A percentile compares a stretch with the other conserved stretches of the same genome.
Conservation (phyloP, 2,113 vertebrate genomes). For the Lycaon pictus region DNA sequence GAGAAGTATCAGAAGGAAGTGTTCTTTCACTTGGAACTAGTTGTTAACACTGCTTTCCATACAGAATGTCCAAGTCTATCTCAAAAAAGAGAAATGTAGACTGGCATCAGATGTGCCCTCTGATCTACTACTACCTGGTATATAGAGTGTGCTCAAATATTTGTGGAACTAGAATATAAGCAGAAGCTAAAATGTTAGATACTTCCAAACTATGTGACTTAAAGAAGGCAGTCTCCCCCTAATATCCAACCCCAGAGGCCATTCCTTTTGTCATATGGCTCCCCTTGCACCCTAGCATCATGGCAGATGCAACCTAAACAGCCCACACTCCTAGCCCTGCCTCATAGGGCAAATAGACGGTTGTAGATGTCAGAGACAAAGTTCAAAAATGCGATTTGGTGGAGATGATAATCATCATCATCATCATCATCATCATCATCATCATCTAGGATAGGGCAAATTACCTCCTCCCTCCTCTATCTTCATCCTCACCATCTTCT, state of each 20-base stretch:
- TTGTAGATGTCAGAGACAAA: neutral
- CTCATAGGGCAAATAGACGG: neutral
- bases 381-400: neutral
- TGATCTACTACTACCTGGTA: neutral
- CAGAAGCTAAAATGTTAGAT: neutral
- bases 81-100: neutral
- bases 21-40: neutral
- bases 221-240: neutral
- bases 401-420: neutral
- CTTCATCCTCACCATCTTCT: neutral
- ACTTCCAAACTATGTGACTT: neutral
- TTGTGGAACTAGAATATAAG: neutral
- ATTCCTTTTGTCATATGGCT: neutral
- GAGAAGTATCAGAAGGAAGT: neutral
- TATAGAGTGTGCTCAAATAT: neutral
- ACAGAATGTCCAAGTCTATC: neutral
- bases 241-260: neutral
- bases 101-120: neutral
- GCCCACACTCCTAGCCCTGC: neutral
- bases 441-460: neutral
- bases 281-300: too few relatives aligned
- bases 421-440: too few relatives aligned
- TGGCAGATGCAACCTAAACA: neutral
- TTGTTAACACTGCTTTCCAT: neutral
- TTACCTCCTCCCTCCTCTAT: neutral